Conservation (phyloP, 2,797 vertebrate species). For the Pristis pectinata region DNA sequence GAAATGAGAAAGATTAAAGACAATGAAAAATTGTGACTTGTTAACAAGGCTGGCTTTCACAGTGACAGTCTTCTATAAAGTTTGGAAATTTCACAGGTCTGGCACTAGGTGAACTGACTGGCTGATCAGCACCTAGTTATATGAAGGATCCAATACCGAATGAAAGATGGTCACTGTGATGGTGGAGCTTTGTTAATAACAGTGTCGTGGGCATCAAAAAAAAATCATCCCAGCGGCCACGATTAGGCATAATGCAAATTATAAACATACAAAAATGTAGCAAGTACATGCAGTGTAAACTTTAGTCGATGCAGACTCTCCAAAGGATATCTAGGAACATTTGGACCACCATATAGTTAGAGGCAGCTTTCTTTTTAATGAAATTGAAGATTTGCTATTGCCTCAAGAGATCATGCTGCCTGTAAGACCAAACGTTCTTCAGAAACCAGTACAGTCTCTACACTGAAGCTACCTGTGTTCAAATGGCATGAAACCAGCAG, state of each 20-base stretch:
- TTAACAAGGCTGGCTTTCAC: not conserved
- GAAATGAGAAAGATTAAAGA: not conserved
- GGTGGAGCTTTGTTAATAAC: not conserved
- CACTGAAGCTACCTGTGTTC: constrained; percentile 8
- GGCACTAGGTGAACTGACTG: constrained; percentile 7
- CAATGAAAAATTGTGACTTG: not conserved
- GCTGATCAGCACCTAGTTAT: constrained; percentile 22
- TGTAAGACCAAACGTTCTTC: not conserved
- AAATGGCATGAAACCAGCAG: constrained; percentile 34
- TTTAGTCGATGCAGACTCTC: not conserved
- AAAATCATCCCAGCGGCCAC: not conserved
- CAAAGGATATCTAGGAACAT: constrained; percentile 31
- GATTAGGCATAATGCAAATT: not conserved
- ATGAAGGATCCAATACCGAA: not conserved
- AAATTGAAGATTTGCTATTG: not conserved
- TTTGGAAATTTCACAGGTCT: not conserved
- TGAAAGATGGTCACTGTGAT: not conserved
- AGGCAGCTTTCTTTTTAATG: not conserved
- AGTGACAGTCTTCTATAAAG: not conserved
- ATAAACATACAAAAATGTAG: constrained; percentile 23
- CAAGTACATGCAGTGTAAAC: constrained; percentile 19
- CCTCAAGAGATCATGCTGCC: not conserved
- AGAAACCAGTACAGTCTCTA: constrained; percentile 15
- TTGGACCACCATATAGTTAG: constrained; percentile 2
- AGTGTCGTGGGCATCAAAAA: not conserved